A percentile compares a stretch with the other conserved stretches of the same genome.
phyloP scores from a whole-genome alignment of 1,140 invertebrate genomes.

The Atta cephalotes region DNA sequence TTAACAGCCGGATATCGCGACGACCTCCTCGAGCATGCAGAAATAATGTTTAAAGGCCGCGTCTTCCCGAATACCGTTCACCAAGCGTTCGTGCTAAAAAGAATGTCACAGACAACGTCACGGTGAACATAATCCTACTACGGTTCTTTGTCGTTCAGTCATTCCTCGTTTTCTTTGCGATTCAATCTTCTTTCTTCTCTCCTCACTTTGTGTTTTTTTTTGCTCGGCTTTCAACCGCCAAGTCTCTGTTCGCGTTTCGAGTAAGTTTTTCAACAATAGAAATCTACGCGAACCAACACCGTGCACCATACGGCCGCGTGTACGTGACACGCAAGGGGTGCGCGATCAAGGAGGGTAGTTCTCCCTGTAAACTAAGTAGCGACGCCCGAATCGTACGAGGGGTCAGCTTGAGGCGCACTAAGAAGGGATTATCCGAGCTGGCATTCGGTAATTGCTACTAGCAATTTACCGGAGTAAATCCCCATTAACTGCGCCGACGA shows the following conservation, averaged over 20 bases:
- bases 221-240: constrained; percentile 26
- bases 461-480: constrained; percentile 80
- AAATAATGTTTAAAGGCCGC: constrained; percentile 74
- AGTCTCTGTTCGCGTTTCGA: constrained; percentile 1
- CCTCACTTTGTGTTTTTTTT: constrained; percentile 13
- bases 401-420: constrained; percentile 73
- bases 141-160: not conserved
- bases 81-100: not conserved
- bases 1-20: constrained; percentile 59
- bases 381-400: constrained; percentile 67
- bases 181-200: constrained; percentile 18
- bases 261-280: constrained; percentile 78
- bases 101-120: constrained; percentile 16
- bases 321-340: constrained; percentile 78
- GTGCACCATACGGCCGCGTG: constrained; percentile 68
- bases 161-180: not conserved
- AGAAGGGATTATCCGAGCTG: constrained; percentile 79
- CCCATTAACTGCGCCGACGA: constrained; percentile 78
- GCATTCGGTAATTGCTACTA: constrained; percentile 81
- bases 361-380: constrained; percentile 82
- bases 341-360: constrained; percentile 74
- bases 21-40: constrained; percentile 58
- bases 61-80: constrained; percentile 33
- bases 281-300: constrained; percentile 72
- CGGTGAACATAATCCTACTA: not conserved